These are phyloP conservation scores for Bufo bufo DNA, from an alignment of 2,113 vertebrate genomes.

Conservation along the genomic window DNA sequence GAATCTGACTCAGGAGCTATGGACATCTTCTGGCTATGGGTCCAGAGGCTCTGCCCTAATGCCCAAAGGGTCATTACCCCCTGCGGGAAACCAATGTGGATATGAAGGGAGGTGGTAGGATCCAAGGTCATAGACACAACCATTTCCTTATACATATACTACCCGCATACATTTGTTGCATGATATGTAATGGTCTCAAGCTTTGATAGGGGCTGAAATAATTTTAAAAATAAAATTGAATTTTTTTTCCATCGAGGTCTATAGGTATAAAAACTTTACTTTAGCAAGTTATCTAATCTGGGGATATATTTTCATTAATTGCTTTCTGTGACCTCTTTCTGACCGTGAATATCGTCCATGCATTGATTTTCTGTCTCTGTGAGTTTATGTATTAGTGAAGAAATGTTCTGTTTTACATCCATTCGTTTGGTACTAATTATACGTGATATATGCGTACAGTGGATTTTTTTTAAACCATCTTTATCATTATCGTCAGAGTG, in stretches of 20 bases:
- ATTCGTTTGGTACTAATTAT: slow-evolving; percentile 31
- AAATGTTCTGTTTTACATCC: slow-evolving; percentile 36
- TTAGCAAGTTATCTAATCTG: neutral
- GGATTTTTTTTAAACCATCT: slow-evolving; percentile 4
- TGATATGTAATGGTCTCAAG: slow-evolving; percentile 11
- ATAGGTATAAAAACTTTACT: neutral
- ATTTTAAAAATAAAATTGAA: neutral
- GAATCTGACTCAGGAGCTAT: neutral
- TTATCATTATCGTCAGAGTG: neutral
- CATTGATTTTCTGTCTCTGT: slow-evolving; percentile 27
- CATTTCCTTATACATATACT: neutral
- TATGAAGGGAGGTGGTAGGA: neutral
- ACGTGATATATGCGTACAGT: slow-evolving; percentile 15
- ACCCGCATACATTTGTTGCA: neutral
- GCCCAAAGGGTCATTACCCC: neutral
- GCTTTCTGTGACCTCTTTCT: slow-evolving; percentile 19
- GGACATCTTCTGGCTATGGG: neutral
- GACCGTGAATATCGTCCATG: slow-evolving; percentile 28
- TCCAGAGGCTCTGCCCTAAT: neutral
- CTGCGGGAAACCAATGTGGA: neutral
- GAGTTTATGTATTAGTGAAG: slow-evolving; percentile 32
- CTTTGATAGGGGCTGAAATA: neutral
- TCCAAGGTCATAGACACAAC: neutral
- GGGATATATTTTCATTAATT: slow-evolving; percentile 14
- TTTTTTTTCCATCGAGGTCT: neutral